These are phyloP conservation scores for Octodon degus DNA, from an alignment of 2,113 vertebrate genomes.

Conservation along the genomic window DNA sequence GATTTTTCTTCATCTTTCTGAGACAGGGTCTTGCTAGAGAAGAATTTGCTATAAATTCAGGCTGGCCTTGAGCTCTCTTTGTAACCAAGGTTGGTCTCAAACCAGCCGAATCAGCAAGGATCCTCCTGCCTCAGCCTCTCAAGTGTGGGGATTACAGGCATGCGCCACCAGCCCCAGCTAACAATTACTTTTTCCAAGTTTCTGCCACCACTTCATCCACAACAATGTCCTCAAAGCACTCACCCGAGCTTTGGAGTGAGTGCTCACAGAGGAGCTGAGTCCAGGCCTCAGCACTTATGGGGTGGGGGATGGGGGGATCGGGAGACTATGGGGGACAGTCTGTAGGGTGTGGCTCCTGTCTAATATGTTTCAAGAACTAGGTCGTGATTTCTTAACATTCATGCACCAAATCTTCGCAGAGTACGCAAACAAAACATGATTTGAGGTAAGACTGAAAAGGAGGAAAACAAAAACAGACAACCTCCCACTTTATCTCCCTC, in stretches of 20 bases:
- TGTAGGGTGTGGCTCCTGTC: neutral
- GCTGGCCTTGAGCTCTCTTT: no score
- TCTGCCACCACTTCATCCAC: constrained; percentile 5
- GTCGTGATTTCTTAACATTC: neutral
- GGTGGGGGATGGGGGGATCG: no score
- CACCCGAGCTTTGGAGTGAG: neutral
- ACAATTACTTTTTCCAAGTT: constrained; percentile 65
- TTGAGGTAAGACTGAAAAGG: neutral
- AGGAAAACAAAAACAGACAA: neutral
- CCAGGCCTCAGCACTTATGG: neutral
- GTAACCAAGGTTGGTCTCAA: no score
- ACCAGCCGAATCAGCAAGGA: no score
- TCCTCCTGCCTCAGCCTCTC: no score
- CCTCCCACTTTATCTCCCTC: neutral
- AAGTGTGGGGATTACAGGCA: no score
- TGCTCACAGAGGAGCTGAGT: neutral
- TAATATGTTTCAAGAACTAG: neutral
- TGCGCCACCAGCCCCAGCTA: neutral
- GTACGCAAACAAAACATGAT: neutral
- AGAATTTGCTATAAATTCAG: no score
- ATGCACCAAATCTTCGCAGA: neutral
- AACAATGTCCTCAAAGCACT: fast-evolving
- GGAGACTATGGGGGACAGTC: neutral
- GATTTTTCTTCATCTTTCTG: no score
- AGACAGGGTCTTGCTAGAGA: no score